Conservation (phyloP, 1,140 invertebrate species). For the Drosophila pachea region DNA sequence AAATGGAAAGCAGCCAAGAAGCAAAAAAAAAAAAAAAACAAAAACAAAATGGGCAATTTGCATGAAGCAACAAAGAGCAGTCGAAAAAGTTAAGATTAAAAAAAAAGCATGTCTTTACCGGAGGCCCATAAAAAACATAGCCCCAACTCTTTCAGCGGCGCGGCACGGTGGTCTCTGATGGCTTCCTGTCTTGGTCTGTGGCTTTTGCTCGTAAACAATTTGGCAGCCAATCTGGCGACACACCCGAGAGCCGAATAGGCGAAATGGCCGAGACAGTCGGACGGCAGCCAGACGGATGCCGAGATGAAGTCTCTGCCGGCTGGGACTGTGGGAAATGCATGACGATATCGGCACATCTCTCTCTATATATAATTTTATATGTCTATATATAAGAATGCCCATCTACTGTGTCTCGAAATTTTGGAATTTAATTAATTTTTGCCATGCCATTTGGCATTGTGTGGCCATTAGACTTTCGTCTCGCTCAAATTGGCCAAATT, state of each 20-base stretch:
- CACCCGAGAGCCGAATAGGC: neutral
- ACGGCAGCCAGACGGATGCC: neutral
- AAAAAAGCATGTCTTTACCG: constrained; percentile 22
- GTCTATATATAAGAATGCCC: constrained; percentile 8
- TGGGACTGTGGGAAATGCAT: constrained; percentile 53
- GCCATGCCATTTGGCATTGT: constrained; percentile 40
- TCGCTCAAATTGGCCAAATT: constrained; percentile 65
- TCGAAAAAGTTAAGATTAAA: constrained; percentile 6
- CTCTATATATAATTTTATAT: neutral
- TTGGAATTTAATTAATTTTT: constrained; percentile 65
- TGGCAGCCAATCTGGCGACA: constrained; percentile 60
- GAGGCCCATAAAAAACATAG: constrained; percentile 37
- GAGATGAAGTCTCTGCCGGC: constrained; percentile 13
- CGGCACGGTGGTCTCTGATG: constrained; percentile 30
- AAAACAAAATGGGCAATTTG: constrained; percentile 37
- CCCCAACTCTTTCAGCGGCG: constrained; percentile 37
- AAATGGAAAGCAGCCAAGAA: neutral
- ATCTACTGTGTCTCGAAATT: neutral
- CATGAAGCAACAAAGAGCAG: constrained; percentile 34
- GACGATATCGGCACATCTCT: constrained; percentile 8
- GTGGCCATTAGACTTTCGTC: constrained; percentile 53
- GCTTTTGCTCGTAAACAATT: constrained; percentile 54
- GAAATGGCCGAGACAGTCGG: neutral
- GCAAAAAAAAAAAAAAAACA: neutral
- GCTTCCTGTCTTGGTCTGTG: constrained; percentile 58